Percentiles rank a stretch among this genome's conserved stretches.
These are phyloP conservation scores for Epinotia demarniana DNA, from an alignment of 2,888 invertebrate species.

Conservation along the genomic window DNA sequence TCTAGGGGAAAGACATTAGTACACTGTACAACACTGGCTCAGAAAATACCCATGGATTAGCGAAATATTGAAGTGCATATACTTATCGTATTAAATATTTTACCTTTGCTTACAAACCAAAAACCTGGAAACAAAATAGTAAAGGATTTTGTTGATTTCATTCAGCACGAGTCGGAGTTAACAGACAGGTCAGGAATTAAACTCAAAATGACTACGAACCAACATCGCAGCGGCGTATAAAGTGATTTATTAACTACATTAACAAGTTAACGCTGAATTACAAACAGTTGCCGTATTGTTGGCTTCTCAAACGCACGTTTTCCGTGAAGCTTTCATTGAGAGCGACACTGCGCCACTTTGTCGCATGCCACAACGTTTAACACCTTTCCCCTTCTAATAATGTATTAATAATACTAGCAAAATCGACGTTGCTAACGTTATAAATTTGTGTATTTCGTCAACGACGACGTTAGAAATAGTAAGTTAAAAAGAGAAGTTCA, in stretches of 20 bases:
- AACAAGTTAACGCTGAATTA: slow-evolving; percentile 40
- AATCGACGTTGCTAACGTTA: no score
- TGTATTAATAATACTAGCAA: no score
- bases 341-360: slow-evolving; percentile 8
- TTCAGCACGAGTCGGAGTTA: not conserved
- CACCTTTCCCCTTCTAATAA: not conserved
- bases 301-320: slow-evolving; percentile 30
- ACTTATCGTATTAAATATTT: not conserved
- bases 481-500: no score
- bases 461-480: no score
- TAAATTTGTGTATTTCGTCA: no score
- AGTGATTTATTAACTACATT: slow-evolving; percentile 42
- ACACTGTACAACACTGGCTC: no score
- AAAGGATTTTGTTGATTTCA: not conserved
- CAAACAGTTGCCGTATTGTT: slow-evolving; percentile 38
- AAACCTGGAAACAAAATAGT: not conserved
- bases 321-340: slow-evolving; percentile 4
- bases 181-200: not conserved
- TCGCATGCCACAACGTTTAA: slow-evolving; percentile 8
- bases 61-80: no score
- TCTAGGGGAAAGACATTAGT: no score
- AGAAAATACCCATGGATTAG: no score
- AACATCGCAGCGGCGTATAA: slow-evolving; percentile 32
- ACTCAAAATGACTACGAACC: slow-evolving; percentile 12
- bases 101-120: not conserved